These are phyloP conservation scores for Pissodes strobi DNA, from an alignment of 1,140 invertebrate genomes.

Conservation along the genomic window DNA sequence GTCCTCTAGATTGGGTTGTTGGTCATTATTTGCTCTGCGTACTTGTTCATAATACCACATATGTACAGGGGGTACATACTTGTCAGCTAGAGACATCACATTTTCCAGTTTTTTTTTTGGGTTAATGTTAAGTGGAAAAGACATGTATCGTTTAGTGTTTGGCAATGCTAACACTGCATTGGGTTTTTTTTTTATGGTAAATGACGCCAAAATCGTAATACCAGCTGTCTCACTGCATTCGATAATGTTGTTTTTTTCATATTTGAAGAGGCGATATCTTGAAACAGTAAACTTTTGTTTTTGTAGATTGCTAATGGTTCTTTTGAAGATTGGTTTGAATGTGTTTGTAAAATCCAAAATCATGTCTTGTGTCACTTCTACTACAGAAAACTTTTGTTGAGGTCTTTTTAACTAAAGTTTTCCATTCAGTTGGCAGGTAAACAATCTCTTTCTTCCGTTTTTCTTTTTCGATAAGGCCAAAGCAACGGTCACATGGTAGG, in stretches of 20 bases:
- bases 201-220: not conserved
- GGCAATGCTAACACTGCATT: no score
- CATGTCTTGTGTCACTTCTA: not conserved
- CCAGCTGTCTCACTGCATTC: not conserved
- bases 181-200: not conserved
- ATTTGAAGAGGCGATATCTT: constrained; percentile 1
- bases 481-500: no score
- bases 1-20: no score
- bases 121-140: constrained; percentile 3
- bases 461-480: not conserved
- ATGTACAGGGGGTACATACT: no score
- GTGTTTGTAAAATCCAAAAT: not conserved
- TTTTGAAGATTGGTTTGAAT: not conserved
- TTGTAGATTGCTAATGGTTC: not conserved
- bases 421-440: not conserved
- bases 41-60: no score
- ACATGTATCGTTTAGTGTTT: no score
- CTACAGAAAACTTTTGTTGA: not conserved
- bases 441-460: not conserved
- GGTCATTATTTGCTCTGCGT: no score
- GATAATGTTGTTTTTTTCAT: constrained; percentile 3
- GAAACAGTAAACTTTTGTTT: not conserved
- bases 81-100: constrained; percentile 5
- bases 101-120: constrained; percentile 7
- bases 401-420: not conserved